Percentiles rank a stretch among this genome's conserved stretches.
phyloP scores from a whole-genome alignment of 2,888 invertebrate genomes.

The Acanthoscelides obtectus region DNA sequence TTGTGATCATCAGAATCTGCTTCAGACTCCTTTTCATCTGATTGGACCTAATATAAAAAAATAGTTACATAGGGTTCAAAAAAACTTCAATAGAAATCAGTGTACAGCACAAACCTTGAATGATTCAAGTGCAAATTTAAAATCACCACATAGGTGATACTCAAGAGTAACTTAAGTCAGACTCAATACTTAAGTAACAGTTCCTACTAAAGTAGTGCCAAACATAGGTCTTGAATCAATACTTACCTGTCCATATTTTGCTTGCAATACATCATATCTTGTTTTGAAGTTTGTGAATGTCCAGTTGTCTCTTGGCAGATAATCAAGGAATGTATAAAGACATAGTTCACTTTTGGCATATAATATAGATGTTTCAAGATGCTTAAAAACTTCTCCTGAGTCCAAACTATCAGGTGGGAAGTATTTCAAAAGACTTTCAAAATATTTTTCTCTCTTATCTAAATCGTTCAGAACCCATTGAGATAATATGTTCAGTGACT shows the following conservation, averaged over 20 bases:
- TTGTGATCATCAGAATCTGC: conserved; percentile 34
- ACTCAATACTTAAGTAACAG: no score
- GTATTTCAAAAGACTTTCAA: conserved; percentile 52
- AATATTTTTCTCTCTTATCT: conserved; percentile 51
- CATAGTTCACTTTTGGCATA: conserved; percentile 56
- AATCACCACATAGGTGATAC: no score
- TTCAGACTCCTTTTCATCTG: conserved; percentile 29
- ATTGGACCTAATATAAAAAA: conserved; percentile 18
- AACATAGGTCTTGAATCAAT: background rate
- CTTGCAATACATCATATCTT: conserved; percentile 48
- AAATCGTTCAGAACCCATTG: conserved; percentile 53
- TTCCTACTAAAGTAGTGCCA: no score
- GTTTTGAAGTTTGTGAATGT: conserved; percentile 50
- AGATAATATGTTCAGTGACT: conserved; percentile 49
- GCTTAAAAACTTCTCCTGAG: conserved; percentile 50
- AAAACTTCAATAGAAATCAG: background rate
- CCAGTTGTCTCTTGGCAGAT: conserved; percentile 48
- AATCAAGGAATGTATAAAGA: conserved; percentile 52
- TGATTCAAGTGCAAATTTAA: no score
- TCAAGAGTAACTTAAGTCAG: no score
- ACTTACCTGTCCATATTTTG: conserved; percentile 48
- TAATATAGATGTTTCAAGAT: conserved; percentile 54
- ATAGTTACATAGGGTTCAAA: background rate
- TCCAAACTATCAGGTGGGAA: conserved; percentile 50
- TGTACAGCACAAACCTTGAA: no score